Evolutionary conservation across 2,888 invertebrate genomes (phyloP), one percentile per base, ranked within the genome.

Genomic region (Xestoiulus laeticollis): DNA sequence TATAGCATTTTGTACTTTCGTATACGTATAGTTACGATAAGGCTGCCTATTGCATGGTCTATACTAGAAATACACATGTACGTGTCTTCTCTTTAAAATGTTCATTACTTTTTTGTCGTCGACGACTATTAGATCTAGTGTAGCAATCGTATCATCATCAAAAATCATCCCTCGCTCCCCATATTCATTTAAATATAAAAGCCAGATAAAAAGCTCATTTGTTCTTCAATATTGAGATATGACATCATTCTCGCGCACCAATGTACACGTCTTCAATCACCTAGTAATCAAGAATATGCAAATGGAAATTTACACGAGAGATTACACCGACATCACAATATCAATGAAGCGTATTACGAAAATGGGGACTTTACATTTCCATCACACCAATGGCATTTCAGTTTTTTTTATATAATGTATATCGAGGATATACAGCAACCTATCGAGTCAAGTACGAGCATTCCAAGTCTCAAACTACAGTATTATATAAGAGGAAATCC

Each of bases 181-280:
- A 30, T 78, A 78, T 78, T 32, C 78, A 78, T 78, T 78, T 78
- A 78, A 78, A 78, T 78, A 78, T 78, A 78, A 78, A 78, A 78
- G 78, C 78, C 78, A 78, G 78, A 78, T 78, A 78, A 78, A 78
- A 78, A 78, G 78, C 78, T 78, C 78, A 78, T 78, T 78, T 78
- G 78, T 78, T 78, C 78, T 30, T 78, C 78, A 78, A 78, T 78
- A 78, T 78, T 78, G 78, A 78, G 78, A 78, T 78, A 78, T 78
- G 78, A 78, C 78, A 78, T 78, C 78, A 78, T 78, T 78, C 78
- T 78, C 78, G 78, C 78, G 78, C 78, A 78, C 78, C 78, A 78
- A 78, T 78, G 78, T 78, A 78, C 78, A 78, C 78, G 78, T 78
- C 78, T 78, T 78, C 78, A 78, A 78, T 78, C 78, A 78, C 78